Conservation (phyloP, 1,140 invertebrate species). For the Pseudomyrmex sp. region DNA sequence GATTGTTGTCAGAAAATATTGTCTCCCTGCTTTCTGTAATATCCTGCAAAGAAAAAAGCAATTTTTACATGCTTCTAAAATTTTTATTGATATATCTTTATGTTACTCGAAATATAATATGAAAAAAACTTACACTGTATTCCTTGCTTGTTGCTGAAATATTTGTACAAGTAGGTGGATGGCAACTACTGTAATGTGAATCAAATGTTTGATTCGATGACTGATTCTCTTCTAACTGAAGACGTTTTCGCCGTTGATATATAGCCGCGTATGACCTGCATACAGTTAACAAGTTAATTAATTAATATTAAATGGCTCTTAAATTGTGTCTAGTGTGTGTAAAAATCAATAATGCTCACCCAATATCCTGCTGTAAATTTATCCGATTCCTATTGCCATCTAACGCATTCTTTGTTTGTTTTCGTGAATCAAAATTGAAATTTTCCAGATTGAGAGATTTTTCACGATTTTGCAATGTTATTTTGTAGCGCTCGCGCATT, state of each 20-base stretch:
- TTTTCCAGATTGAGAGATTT: slow-evolving; percentile 51
- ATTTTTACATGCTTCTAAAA: neutral
- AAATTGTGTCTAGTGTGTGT: neutral
- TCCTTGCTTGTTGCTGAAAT: slow-evolving; percentile 32
- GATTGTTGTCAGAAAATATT: slow-evolving; percentile 13
- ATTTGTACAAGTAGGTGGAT: slow-evolving; percentile 19
- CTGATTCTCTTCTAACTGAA: slow-evolving; percentile 54
- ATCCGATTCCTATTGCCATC: slow-evolving; percentile 34
- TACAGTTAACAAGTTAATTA: slow-evolving; percentile 15
- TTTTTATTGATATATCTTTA: neutral
- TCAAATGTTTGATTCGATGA: slow-evolving; percentile 49
- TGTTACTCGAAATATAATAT: neutral
- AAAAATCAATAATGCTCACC: slow-evolving; percentile 43
- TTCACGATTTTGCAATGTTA: slow-evolving; percentile 40
- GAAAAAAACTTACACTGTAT: slow-evolving; percentile 30
- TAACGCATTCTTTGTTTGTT: slow-evolving; percentile 18
- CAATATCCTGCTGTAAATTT: slow-evolving; percentile 52
- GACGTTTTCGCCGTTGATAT: slow-evolving; percentile 59
- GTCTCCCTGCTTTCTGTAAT: neutral
- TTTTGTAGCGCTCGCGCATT: slow-evolving; percentile 63
- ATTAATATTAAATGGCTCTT: neutral
- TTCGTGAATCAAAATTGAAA: slow-evolving; percentile 44
- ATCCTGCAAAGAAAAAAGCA: slow-evolving; percentile 26
- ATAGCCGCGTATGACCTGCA: slow-evolving; percentile 50
- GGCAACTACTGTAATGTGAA: slow-evolving; percentile 42